A percentile compares a stretch with the other conserved stretches of the same genome.
Conservation (phyloP, 2,113 vertebrate genomes). For the Suncus etruscus region DNA sequence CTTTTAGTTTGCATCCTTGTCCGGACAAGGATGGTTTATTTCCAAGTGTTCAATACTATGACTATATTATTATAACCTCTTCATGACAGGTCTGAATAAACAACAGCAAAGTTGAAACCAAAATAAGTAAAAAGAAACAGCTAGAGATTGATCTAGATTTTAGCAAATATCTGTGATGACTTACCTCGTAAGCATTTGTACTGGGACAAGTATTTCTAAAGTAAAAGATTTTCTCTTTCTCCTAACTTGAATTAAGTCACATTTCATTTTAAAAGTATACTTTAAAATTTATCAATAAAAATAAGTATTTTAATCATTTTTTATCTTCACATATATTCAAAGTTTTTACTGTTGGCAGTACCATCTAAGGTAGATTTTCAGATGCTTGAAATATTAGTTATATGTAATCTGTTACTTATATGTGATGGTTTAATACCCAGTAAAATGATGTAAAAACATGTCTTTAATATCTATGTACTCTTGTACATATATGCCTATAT, state of each 20-base stretch:
- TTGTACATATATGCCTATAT: too few relatives aligned
- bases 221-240: constrained; percentile 11
- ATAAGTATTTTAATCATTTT: not conserved
- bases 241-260: constrained; percentile 8
- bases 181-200: not conserved
- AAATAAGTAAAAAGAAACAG: not conserved
- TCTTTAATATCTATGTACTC: too few relatives aligned
- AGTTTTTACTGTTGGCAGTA: too few relatives aligned
- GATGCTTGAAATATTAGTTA: too few relatives aligned
- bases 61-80: not conserved
- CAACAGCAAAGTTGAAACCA: not conserved
- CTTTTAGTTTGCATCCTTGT: not conserved
- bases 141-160: too few relatives aligned
- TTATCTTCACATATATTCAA: too few relatives aligned
- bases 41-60: not conserved
- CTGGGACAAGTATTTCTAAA: not conserved
- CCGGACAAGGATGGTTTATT: not conserved
- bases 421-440: too few relatives aligned
- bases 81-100: too few relatives aligned
- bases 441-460: too few relatives aligned
- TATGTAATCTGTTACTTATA: too few relatives aligned
- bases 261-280: not conserved
- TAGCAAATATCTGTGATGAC: not conserved
- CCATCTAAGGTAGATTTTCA: too few relatives aligned
- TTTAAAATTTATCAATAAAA: not conserved